Conservation (phyloP, 1,140 invertebrate species). For the Penaeus japonicus region DNA sequence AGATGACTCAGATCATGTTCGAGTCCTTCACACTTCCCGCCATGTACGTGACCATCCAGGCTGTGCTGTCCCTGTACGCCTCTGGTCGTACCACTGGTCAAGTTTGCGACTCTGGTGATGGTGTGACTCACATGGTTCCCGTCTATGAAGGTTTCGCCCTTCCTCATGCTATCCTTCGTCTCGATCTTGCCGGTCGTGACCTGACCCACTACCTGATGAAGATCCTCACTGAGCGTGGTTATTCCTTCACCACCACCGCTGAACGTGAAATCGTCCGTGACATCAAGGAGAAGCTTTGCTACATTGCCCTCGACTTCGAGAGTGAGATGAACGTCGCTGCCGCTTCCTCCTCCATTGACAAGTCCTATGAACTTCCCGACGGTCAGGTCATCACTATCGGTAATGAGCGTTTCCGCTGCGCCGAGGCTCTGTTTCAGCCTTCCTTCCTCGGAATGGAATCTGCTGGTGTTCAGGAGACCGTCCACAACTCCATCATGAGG, state of each 20-base stretch:
- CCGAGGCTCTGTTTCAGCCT: not conserved
- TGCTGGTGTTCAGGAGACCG: not conserved
- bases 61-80: conserved; percentile 49
- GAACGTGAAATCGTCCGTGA: too few relatives aligned
- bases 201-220: too few relatives aligned
- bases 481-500: conserved; percentile 87
- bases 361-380: too few relatives aligned
- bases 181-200: too few relatives aligned
- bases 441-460: not conserved
- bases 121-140: conserved; percentile 44
- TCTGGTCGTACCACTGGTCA: conserved; percentile 49
- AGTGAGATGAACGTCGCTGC: too few relatives aligned
- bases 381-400: too few relatives aligned
- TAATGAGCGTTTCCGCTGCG: too few relatives aligned
- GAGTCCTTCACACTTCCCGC: conserved; percentile 63
- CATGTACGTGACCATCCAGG: conserved; percentile 51
- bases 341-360: too few relatives aligned
- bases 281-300: too few relatives aligned
- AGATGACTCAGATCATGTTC: conserved; percentile 89
- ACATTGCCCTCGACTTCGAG: too few relatives aligned
- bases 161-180: conserved; percentile 49
- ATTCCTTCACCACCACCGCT: too few relatives aligned
- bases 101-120: conserved; percentile 50
- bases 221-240: too few relatives aligned
- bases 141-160: conserved; percentile 50